Evolutionary conservation across 2,888 invertebrate genomes (phyloP), one percentile per base, ranked within the genome.

Genomic region (Drosophila borborema): DNA sequence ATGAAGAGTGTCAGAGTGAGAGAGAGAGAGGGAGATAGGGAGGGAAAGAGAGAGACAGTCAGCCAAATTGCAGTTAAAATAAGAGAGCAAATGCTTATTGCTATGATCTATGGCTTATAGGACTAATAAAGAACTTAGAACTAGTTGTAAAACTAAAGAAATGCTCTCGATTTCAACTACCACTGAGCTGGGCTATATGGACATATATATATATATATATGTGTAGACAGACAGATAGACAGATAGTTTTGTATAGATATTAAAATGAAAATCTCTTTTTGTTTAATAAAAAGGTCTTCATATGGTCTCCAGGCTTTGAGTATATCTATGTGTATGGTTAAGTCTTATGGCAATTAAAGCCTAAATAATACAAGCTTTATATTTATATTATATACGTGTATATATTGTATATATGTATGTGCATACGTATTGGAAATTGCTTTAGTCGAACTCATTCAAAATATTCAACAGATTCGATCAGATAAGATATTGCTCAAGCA

Each of bases 341-440:
- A 55, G 55, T 59, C 54, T 72, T 74, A 72, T 40, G 74, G 59
- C 66, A 43, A 41, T 8, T 20, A n/a, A 1, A 14, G 64, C 65
- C 54, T 74, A 66, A 34, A 28, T n/a, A 41, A 54, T 64, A 72
- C 14, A 31, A 20, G 23, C 74, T 73, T 51, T 40, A 53, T 23
- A 23, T 23, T 23, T 23, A 23, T 72, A 46, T 45, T 46, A 43
- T 41, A 9, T 18, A 43, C 16, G 16, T 28, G 41, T 59, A 51
- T 72, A 55, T 49, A 48, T 38, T 12, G 9, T 40, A 14, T 38
- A 53, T 58, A 53, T 40, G n/a, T 68, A 43, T 64, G 3, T 41
- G 18, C 9, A n/a, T 46, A 14, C 20, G 10, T 40, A 61, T 48
- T 59, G 66, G 68, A 67, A 67, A 67, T 69, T 67, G 66, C 66